phyloP scores from a whole-genome alignment of 2,113 vertebrate species.

The Ammodytes dubius region DNA sequence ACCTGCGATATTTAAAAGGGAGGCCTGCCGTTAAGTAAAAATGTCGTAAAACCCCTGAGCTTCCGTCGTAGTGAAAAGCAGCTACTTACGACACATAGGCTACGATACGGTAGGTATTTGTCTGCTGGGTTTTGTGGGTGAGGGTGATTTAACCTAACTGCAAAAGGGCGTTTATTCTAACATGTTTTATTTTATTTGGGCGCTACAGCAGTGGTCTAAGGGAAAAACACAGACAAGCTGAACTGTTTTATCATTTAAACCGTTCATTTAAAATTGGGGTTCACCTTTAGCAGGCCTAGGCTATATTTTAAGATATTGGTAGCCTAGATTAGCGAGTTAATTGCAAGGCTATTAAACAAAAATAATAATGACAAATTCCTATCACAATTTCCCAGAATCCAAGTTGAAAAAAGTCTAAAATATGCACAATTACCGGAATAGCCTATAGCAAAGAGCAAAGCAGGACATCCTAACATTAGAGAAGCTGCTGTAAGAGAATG shows the following conservation, averaged over 20 bases:
- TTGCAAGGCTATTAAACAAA: too few species aligned
- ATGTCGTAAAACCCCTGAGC: background rate
- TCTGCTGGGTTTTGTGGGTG: too few species aligned
- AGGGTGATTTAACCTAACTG: background rate
- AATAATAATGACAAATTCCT: too few species aligned
- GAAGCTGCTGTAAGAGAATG: background rate
- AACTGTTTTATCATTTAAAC: background rate
- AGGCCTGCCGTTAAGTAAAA: constrained; percentile 60
- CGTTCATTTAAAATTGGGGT: background rate
- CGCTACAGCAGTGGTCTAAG: background rate
- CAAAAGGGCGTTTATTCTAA: too few species aligned
- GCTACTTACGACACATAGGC: constrained; percentile 38
- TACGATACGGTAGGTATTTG: too few species aligned
- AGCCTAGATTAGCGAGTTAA: too few species aligned
- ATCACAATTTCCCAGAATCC: background rate
- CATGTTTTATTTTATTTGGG: background rate
- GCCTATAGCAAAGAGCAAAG: background rate
- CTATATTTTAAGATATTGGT: too few species aligned
- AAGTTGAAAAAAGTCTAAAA: background rate
- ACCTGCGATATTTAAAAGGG: background rate
- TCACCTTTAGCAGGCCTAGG: background rate
- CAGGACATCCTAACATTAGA: background rate
- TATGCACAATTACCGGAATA: background rate
- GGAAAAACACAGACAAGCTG: background rate
- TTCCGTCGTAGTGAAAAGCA: background rate